Evolutionary conservation across 2,113 vertebrate species (phyloP).

Genomic region (Nesoenas mayeri): DNA sequence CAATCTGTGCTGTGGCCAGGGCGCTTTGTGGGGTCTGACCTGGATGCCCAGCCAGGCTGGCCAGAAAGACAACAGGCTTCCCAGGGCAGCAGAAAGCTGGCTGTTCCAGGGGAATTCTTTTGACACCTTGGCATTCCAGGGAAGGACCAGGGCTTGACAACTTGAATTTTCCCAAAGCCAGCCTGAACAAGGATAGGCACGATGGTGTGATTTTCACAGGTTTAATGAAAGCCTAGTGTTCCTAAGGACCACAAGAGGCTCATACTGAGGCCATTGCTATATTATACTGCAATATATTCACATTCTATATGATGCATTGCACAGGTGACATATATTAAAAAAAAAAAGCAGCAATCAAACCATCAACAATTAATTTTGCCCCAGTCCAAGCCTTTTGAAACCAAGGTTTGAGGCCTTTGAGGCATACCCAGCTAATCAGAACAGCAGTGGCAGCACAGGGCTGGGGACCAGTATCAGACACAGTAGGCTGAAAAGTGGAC

Average conservation of each 20-base stretch:
- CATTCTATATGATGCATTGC: neutral
- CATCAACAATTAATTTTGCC: neutral
- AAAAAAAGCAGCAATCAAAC: neutral
- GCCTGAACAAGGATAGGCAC: rapidly evolving
- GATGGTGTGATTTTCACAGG: neutral
- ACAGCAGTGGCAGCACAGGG: neutral
- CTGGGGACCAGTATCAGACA: neutral
- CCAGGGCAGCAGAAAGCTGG: neutral
- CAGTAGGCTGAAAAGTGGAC: neutral
- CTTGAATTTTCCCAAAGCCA: neutral
- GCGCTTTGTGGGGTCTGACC: neutral
- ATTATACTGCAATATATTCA: neutral
- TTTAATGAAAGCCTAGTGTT: neutral
- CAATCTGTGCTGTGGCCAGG: too few species aligned
- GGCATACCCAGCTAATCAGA: neutral
- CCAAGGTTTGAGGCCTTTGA: neutral
- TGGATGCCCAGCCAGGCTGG: neutral
- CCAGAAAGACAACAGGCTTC: neutral
- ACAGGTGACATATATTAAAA: neutral
- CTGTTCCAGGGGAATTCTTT: neutral
- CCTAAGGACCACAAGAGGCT: neutral
- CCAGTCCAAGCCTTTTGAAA: neutral
- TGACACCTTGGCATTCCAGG: neutral
- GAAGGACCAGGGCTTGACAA: neutral
- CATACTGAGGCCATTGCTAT: neutral